These are phyloP conservation scores for Melanotaenia trifasciata DNA, from an alignment of 2,797 vertebrate genomes.

Conservation along the genomic window DNA sequence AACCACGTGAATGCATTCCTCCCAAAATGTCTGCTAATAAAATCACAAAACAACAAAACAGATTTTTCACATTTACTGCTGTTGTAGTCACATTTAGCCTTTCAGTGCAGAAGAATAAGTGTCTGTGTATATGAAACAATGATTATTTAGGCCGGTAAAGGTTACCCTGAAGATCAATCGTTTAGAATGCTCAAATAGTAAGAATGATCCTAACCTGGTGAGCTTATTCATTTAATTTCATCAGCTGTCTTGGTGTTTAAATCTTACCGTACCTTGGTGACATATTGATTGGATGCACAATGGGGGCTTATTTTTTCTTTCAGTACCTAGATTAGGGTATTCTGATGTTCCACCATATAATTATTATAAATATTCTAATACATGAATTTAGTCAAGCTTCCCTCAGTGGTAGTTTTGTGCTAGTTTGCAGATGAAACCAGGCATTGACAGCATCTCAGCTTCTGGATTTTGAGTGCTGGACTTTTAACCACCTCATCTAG, in stretches of 20 bases:
- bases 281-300: too few relatives aligned
- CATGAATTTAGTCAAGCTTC: conserved; percentile 8
- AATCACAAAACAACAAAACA: not conserved
- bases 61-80: not conserved
- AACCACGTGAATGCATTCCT: not conserved
- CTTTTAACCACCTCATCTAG: conserved; percentile 77
- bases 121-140: not conserved
- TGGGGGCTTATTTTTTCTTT: not conserved
- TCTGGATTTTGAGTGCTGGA: conserved; percentile 75
- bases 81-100: too few relatives aligned
- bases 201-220: not conserved
- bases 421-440: conserved; percentile 28
- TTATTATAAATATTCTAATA: not conserved
- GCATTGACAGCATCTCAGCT: conserved; percentile 76
- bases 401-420: conserved; percentile 9
- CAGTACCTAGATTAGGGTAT: not conserved
- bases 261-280: too few relatives aligned
- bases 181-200: not conserved
- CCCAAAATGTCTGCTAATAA: too few relatives aligned
- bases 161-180: not conserved
- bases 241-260: not conserved
- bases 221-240: not conserved
- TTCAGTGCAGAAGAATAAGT: too few relatives aligned
- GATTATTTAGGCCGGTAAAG: not conserved
- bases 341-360: not conserved